Base-by-base conservation (phyloP, 2,113 vertebrate species). In the Origma solitaria region DNA sequence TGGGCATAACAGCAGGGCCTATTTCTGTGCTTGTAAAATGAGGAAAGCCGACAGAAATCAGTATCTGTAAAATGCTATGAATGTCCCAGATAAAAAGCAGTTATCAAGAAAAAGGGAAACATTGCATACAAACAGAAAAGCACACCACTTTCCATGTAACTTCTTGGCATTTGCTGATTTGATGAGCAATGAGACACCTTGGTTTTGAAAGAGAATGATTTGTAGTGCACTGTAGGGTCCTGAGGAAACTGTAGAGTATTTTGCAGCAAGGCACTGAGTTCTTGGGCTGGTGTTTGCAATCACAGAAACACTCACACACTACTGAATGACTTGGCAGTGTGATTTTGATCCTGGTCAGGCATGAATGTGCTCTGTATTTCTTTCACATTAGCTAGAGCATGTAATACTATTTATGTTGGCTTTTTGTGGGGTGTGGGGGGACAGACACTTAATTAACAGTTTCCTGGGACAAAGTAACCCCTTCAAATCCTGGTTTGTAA, bases 391-490 rank as follows among this genome's bases (percentile, higher is more conserved):
- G 71, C 64, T 75, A 15, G 77, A 82, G 60, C 86, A 62, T 31
- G 68, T 86, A 90, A 86, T 88, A 88, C 58, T 90, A 91, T 96
- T 95, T 96, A 58, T 66, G 35, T 88, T 94, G 92, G 92, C 91
- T 75, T 93, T 94, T 92, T 78, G 33, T 68, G 86, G 86, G 68
- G 19, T 92, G 94, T 95, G 47, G 86, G 88, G 95, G 85, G 60
- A 75, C 38, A 47, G 85, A 47, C 60, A 58, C 20, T 54, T 94
- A 91, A 96, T 96, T 94, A 92, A 85, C 45, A 77, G 35, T 71
- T 97, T 95, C 80, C 88, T 83, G 76, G 72, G 88, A 83, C 60
- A 60, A 92, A 94, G 38, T 78, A 95, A 88, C 60, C 44, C 82
- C 71, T 90, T 90, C 66, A 71, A 11, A 73, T 88, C 40, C 66